Evolutionary conservation across 1,140 invertebrate genomes (phyloP).

Genomic region (Cydia strobilella): DNA sequence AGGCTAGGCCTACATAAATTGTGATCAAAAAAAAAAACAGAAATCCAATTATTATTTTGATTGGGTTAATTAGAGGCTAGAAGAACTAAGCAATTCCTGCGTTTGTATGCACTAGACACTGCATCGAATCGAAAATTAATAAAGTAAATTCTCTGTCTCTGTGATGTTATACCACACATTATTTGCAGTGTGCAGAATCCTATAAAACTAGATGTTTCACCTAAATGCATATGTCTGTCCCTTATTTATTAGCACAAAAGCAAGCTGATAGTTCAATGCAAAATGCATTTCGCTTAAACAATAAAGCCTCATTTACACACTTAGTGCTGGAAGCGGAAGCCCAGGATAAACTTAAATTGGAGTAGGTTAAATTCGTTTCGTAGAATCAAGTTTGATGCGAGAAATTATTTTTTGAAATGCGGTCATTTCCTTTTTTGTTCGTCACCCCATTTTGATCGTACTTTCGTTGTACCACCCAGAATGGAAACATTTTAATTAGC

Average conservation of each 20-base stretch:
- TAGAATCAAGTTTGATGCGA: slow-evolving; percentile 16
- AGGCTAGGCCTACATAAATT: too few relatives aligned
- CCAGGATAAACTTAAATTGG: slow-evolving; percentile 16
- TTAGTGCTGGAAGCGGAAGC: not conserved
- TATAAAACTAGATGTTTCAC: too few relatives aligned
- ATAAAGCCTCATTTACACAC: slow-evolving; percentile 9
- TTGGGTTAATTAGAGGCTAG: too few relatives aligned
- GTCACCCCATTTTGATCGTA: slow-evolving; percentile 30
- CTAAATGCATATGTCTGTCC: not conserved
- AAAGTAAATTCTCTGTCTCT: too few relatives aligned
- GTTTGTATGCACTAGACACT: too few relatives aligned
- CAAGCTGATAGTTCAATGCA: not conserved
- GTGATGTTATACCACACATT: too few relatives aligned
- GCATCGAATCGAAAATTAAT: too few relatives aligned
- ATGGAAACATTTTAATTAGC: slow-evolving; percentile 17
- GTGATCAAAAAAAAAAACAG: too few relatives aligned
- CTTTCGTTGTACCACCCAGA: slow-evolving; percentile 19
- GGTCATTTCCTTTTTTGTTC: slow-evolving; percentile 23
- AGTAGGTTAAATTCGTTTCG: slow-evolving; percentile 19
- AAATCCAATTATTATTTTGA: too few relatives aligned
- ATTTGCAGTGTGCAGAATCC: too few relatives aligned
- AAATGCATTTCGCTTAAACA: slow-evolving; percentile 16
- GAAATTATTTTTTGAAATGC: slow-evolving; percentile 25
- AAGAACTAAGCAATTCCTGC: too few relatives aligned
- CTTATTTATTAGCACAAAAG: not conserved